These are phyloP conservation scores for Labeo calbasu DNA, from an alignment of 2,797 vertebrate species.

Conservation along the genomic window DNA sequence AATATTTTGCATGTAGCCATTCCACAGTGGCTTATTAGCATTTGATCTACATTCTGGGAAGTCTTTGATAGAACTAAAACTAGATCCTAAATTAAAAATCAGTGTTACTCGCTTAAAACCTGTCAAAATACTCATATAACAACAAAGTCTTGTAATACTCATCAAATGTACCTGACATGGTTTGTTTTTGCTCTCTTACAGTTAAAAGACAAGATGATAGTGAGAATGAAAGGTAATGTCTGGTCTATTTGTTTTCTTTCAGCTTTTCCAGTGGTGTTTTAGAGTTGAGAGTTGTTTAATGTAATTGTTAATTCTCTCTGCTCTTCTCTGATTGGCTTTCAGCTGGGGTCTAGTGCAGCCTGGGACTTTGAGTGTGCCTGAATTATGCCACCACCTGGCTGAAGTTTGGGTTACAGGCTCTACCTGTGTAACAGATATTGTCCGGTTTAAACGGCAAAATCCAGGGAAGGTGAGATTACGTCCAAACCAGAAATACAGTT, in stretches of 20 bases:
- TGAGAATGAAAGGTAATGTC: slow-evolving; percentile 91
- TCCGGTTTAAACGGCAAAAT: slow-evolving; percentile 87
- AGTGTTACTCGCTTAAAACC: not conserved
- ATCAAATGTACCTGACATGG: not conserved
- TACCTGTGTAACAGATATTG: slow-evolving; percentile 78
- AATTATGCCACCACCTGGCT: slow-evolving; percentile 92
- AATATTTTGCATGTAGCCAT: not conserved
- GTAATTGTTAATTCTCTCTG: not conserved
- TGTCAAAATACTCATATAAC: not conserved
- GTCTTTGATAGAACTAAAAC: not conserved
- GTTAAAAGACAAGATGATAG: slow-evolving; percentile 83
- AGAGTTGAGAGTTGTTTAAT: not conserved
- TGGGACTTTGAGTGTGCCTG: slow-evolving; percentile 90
- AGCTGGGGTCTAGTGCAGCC: slow-evolving; percentile 98
- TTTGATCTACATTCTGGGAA: not conserved
- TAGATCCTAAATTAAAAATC: not conserved
- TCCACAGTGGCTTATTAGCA: slow-evolving; percentile 22
- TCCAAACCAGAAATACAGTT: not conserved
- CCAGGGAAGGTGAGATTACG: slow-evolving; percentile 89
- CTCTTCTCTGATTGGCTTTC: slow-evolving; percentile 40
- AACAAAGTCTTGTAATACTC: not conserved
- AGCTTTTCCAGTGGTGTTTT: not conserved
- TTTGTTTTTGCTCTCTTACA: slow-evolving; percentile 75
- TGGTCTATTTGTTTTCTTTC: not conserved
- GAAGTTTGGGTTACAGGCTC: slow-evolving; percentile 87